Evolutionary conservation across 30 jellyfish, hydroid and myxozoan genomes (phyloP).

Genomic region (Aurelia aurita complex sp. Pacific): DNA sequence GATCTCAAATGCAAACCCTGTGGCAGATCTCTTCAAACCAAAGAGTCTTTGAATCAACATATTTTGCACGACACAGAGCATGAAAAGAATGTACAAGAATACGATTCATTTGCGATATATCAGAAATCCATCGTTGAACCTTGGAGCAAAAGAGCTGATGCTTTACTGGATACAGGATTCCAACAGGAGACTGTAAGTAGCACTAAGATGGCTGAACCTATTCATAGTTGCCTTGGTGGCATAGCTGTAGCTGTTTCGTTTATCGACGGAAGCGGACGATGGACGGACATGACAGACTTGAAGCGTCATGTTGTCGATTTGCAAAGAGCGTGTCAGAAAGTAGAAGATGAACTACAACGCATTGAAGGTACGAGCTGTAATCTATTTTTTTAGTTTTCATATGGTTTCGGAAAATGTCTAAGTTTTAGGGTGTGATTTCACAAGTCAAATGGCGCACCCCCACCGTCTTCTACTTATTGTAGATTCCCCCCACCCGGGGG

Average conservation of each 20-base stretch:
- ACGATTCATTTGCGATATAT: slow-evolving; percentile 3
- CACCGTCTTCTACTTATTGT: too few relatives aligned
- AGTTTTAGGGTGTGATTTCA: too few relatives aligned
- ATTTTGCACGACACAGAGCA: slow-evolving; percentile 4
- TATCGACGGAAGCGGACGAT: background rate
- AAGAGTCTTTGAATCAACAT: slow-evolving; percentile 11
- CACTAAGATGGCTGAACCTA: background rate
- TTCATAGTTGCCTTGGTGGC: background rate
- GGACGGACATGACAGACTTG: slow-evolving; percentile 19
- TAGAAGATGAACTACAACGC: background rate
- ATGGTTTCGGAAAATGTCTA: too few relatives aligned
- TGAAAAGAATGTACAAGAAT: background rate
- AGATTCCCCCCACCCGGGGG: too few relatives aligned
- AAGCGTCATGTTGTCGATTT: background rate
- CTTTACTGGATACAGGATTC: slow-evolving; percentile 11
- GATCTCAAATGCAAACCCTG: slow-evolving; percentile 51
- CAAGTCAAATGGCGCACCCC: too few relatives aligned
- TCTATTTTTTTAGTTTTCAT: too few relatives aligned
- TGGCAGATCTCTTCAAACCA: slow-evolving; percentile 2
- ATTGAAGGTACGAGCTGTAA: background rate
- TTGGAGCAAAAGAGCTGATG: slow-evolving; percentile 33
- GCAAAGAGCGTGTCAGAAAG: slow-evolving; percentile 3
- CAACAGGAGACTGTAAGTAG: slow-evolving; percentile 24
- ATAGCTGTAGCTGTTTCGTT: background rate
- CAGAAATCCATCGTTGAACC: background rate